These are phyloP conservation scores for Aphis craccivora DNA, from an alignment of 1,140 invertebrate genomes.

Conservation along the genomic window DNA sequence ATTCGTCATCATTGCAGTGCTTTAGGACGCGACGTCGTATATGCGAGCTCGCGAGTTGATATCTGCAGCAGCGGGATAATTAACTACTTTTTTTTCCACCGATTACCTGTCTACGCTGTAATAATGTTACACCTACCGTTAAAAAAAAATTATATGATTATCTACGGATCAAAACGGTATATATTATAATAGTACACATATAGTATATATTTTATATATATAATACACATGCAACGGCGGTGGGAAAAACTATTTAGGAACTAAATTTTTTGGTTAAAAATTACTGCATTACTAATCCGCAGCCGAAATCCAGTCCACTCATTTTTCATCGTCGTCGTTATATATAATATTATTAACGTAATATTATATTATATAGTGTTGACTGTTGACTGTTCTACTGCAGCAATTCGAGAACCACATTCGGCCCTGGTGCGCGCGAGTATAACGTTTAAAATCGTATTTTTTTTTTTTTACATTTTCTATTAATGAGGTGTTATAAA, in stretches of 20 bases:
- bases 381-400: too few relatives aligned
- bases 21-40: not conserved
- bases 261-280: not conserved
- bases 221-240: not conserved
- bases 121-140: slow-evolving; percentile 1
- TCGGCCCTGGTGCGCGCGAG: too few relatives aligned
- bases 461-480: not conserved
- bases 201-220: not conserved
- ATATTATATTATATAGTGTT: not conserved
- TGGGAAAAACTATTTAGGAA: not conserved
- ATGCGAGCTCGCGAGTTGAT: not conserved
- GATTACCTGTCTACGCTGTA: not conserved
- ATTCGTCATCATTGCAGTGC: not conserved
- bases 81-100: slow-evolving; percentile 10
- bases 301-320: not conserved
- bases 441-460: not conserved
- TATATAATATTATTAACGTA: not conserved
- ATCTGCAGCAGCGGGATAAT: not conserved
- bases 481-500: not conserved
- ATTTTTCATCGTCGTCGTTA: not conserved
- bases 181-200: not conserved
- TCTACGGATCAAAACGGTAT: slow-evolving; percentile 3
- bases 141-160: not conserved
- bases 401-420: not conserved
- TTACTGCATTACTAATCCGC: not conserved